Percentiles rank a stretch among this genome's conserved stretches.
Evolutionary conservation across 2,113 vertebrate species (phyloP).

Genomic region (Lontra canadensis): DNA sequence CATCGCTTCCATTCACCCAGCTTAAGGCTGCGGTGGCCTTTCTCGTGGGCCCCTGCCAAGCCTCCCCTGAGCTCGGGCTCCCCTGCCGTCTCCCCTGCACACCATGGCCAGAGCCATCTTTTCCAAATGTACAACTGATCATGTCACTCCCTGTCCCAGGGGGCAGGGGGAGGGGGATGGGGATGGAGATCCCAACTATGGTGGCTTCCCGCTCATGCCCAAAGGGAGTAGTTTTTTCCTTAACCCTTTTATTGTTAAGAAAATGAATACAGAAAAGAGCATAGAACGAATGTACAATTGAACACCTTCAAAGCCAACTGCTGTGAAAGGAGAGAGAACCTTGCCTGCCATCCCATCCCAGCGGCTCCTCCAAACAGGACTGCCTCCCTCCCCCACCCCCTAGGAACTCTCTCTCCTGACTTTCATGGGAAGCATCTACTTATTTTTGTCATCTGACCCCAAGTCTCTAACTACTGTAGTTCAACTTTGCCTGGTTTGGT

Average conservation of each 20-base stretch:
- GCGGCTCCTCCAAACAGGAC: background rate
- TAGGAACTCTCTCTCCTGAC: background rate
- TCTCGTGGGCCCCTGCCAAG: background rate
- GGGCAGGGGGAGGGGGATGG: no score
- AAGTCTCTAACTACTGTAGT: background rate
- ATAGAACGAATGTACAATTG: conserved; percentile 1
- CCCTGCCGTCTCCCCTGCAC: background rate
- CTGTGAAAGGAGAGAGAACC: background rate
- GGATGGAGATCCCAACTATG: background rate
- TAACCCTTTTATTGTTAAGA: background rate
- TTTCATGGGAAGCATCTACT: background rate
- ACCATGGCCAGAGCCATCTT: background rate
- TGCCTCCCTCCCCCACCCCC: no score
- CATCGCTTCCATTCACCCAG: background rate
- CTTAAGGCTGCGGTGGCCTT: background rate
- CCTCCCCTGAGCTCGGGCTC: background rate
- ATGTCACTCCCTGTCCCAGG: background rate
- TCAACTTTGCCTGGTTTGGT: background rate
- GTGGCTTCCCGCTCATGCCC: background rate
- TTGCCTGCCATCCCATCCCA: background rate
- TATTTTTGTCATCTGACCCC: background rate
- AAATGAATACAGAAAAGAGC: background rate
- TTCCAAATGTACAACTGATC: background rate
- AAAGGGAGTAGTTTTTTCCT: background rate
- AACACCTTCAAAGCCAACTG: background rate